Conservation (phyloP, 2,113 vertebrate genomes). For the Athene noctua region DNA sequence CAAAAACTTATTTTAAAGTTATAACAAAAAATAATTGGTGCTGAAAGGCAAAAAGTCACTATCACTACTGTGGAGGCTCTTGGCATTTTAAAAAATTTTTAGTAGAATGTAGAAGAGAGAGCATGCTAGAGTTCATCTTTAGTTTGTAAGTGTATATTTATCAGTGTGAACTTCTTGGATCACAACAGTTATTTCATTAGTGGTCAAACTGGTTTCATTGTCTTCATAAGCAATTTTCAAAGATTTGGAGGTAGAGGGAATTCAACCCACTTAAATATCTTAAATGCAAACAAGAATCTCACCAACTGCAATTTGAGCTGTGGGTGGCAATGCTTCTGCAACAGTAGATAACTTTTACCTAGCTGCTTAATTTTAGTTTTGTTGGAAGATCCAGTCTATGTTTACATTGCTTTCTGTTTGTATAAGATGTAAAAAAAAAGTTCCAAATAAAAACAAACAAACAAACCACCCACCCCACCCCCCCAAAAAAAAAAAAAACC, state of each 20-base stretch:
- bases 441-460: neutral
- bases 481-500: too few relatives aligned
- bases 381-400: neutral
- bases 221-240: neutral
- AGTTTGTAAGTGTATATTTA: neutral
- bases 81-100: accelerated
- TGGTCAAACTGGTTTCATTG: neutral
- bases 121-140: neutral
- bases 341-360: neutral
- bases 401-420: neutral
- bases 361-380: neutral
- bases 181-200: neutral
- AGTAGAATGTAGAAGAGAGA: neutral
- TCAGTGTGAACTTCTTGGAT: neutral
- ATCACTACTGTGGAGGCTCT: neutral
- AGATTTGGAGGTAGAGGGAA: accelerated
- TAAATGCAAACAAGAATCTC: neutral
- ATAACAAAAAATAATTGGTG: neutral
- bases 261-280: neutral
- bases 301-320: neutral
- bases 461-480: too few relatives aligned
- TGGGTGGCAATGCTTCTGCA: neutral
- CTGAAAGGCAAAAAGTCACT: neutral
- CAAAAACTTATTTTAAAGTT: neutral
- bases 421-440: neutral